Base-by-base conservation (phyloP, 1,140 invertebrate species). In the Micrasema longulum region DNA sequence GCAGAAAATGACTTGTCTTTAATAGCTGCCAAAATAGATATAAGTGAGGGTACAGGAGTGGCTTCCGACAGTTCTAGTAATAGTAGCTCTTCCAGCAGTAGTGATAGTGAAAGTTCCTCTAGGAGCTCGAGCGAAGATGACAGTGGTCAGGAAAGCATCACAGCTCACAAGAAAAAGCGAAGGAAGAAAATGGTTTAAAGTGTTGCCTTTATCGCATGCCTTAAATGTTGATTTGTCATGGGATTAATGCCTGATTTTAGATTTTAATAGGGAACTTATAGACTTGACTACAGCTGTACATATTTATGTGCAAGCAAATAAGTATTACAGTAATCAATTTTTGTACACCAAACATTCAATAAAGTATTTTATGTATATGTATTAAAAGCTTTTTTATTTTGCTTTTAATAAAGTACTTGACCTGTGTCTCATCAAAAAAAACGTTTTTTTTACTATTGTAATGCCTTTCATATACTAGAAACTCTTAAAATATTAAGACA, bases 51-150 rank as follows among this genome's bases (percentile, higher is more conserved):
- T 48, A 96, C 94, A 11, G 96, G 97, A 6, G 91, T 98, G 26
- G 96, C 96, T 10, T 98, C 96, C 3, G 97, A 98, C 84, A 96
- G 94, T 74, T 96, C 94, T 0, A 96, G 94, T 77, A 95, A 93
- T 75, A 96, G 94, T 9, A 95, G 92, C 38, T 95, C 93, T 50
- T 95, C 92, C 63, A 91, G 89, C 22, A 91, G 91, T 78, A 89
- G 89, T 69, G 88, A 88, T 64, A 88, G 88, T 52, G 88, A 89
- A 16, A 91, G 89, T 50, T 86, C 86, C n/a, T 86, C 86, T 0
- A 84, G 82, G 64, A 87, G 85, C 57, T 87, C 85, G 52, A 86
- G 84, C 43, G 88, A 88, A 80, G 89, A 89, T 60, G 92, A 93
- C 65, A 93, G 92, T 79, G 95, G 95, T 0, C 94, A 96, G 83